Conservation (phyloP, 2,797 vertebrate species). For the Steatocranus sp. region DNA sequence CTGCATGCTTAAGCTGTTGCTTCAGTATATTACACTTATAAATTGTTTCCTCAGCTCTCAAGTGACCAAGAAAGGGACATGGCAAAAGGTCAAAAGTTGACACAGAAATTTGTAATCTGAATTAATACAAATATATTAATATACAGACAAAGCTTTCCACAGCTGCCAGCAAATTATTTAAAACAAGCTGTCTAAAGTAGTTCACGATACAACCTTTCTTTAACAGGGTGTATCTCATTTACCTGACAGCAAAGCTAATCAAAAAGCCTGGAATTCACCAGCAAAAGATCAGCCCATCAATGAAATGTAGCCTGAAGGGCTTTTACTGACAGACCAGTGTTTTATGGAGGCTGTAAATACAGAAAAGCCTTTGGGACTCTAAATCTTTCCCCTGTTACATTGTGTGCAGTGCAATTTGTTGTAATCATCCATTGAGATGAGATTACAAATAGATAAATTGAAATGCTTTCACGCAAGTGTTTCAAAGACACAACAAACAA, state of each 20-base stretch:
- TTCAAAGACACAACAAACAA: background rate
- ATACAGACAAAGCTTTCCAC: background rate
- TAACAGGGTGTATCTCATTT: slow-evolving; percentile 19
- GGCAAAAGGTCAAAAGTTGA: background rate
- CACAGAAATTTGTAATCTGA: background rate
- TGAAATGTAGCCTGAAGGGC: slow-evolving; percentile 55
- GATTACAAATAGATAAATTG: slow-evolving; percentile 59
- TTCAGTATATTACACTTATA: background rate
- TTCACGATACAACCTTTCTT: background rate
- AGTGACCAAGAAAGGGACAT: background rate
- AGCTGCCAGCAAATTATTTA: background rate
- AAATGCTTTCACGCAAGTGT: slow-evolving; percentile 15
- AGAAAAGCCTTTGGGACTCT: slow-evolving; percentile 63
- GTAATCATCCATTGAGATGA: slow-evolving; percentile 72
- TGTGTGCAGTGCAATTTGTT: slow-evolving; percentile 59
- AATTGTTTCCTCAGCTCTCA: background rate
- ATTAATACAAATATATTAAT: background rate
- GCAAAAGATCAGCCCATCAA: slow-evolving; percentile 62
- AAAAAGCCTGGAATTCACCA: slow-evolving; percentile 47
- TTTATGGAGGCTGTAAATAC: slow-evolving; percentile 74
- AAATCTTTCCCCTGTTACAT: slow-evolving; percentile 65
- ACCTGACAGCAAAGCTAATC: slow-evolving; percentile 35
- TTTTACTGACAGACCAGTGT: slow-evolving; percentile 66
- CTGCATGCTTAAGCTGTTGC: background rate
- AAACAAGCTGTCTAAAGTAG: background rate